These are phyloP conservation scores for Tetropium fuscum DNA, from an alignment of 2,888 invertebrate genomes.

Conservation along the genomic window DNA sequence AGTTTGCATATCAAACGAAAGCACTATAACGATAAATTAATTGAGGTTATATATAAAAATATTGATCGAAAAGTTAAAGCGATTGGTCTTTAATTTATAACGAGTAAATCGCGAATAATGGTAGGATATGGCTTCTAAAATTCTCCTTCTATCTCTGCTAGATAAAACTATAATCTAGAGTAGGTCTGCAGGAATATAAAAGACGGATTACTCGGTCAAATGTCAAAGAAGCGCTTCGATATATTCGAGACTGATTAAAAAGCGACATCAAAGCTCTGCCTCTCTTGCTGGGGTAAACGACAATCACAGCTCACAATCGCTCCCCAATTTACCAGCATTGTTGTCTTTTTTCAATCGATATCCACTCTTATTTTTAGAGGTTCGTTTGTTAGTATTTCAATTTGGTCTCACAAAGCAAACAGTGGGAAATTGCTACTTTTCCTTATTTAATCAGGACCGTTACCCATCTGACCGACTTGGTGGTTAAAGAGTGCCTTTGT, in stretches of 20 bases:
- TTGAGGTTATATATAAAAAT: no score
- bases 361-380: conserved; percentile 61
- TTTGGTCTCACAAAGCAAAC: conserved; percentile 53
- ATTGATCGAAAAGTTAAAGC: not conserved
- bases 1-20: no score
- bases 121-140: conserved; percentile 10
- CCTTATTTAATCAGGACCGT: conserved; percentile 32
- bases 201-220: conserved; percentile 66
- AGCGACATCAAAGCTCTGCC: conserved; percentile 64
- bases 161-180: conserved; percentile 52
- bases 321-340: conserved; percentile 65
- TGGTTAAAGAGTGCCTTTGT: conserved; percentile 56
- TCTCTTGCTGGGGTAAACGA: conserved; percentile 62
- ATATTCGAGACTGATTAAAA: conserved; percentile 65
- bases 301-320: conserved; percentile 66
- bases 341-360: conserved; percentile 66
- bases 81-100: not conserved
- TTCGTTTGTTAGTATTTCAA: conserved; percentile 64
- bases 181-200: conserved; percentile 56
- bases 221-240: conserved; percentile 65
- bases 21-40: no score
- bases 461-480: conserved; percentile 46
- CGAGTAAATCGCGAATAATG: not conserved
- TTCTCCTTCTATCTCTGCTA: conserved; percentile 29
- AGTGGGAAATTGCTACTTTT: conserved; percentile 47